These are phyloP conservation scores for Hestina assimilis DNA, from an alignment of 1,140 invertebrate species.

Conservation along the genomic window DNA sequence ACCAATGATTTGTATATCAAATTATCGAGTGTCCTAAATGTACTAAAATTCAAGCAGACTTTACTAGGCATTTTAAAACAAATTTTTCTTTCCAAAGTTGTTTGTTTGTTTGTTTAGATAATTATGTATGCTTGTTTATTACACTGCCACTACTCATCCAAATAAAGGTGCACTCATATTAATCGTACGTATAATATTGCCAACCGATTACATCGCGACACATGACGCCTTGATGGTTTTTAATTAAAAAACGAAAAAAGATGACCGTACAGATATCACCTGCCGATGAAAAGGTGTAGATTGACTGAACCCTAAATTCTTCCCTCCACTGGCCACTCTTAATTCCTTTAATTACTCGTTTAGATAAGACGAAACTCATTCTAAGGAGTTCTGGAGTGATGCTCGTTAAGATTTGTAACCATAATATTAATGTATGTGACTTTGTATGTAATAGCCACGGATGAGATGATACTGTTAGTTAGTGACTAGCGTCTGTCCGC, in stretches of 20 bases:
- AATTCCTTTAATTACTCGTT: constrained; percentile 29
- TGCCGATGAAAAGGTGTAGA: constrained; percentile 69
- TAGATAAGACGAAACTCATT: constrained; percentile 12
- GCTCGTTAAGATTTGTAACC: constrained; percentile 9
- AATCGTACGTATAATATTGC: constrained; percentile 27
- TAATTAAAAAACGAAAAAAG: constrained; percentile 60
- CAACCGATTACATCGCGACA: constrained; percentile 61
- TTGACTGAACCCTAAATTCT: constrained; percentile 60
- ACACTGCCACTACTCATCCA: too few relatives aligned
- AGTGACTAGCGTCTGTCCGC: too few relatives aligned
- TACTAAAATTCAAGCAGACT: too few relatives aligned
- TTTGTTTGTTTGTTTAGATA: too few relatives aligned
- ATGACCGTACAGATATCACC: constrained; percentile 54
- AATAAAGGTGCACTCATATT: constrained; percentile 27
- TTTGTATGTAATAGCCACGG: neutral
- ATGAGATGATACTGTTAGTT: too few relatives aligned
- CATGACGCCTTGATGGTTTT: constrained; percentile 60
- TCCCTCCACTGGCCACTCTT: constrained; percentile 24
- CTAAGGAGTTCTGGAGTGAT: neutral
- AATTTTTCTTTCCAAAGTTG: too few relatives aligned
- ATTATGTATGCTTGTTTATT: too few relatives aligned
- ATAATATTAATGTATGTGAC: neutral
- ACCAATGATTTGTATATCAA: too few relatives aligned
- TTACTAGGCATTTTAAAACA: too few relatives aligned
- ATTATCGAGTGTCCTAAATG: too few relatives aligned